Conservation (phyloP, 2,113 vertebrate genomes). For the Rana temporaria region DNA sequence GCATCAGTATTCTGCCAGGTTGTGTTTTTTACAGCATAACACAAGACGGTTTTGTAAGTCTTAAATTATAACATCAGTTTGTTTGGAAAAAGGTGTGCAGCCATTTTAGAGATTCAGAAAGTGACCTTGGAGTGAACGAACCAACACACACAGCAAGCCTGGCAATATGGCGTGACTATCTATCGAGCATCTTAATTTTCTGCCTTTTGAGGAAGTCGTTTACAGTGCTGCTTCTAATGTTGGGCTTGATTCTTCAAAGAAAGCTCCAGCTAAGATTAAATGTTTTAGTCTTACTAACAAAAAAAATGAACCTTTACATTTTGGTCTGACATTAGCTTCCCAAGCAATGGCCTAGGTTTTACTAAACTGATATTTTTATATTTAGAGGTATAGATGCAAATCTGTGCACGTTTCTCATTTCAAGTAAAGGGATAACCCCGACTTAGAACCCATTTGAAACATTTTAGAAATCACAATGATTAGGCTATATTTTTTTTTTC, state of each 20-base stretch:
- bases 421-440: too few species aligned
- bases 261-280: neutral
- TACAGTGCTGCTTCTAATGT: neutral
- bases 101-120: slow-evolving; percentile 18
- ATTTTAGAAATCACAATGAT: too few species aligned
- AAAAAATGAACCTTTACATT: too few species aligned
- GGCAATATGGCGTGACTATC: neutral
- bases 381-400: too few species aligned
- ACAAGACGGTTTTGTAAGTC: neutral
- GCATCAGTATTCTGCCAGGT: slow-evolving; percentile 14
- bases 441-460: too few species aligned
- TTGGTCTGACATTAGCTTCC: too few species aligned
- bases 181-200: neutral
- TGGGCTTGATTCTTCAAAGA: neutral
- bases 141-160: neutral
- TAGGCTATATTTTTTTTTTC: too few species aligned
- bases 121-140: slow-evolving; percentile 38
- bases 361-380: too few species aligned
- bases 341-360: too few species aligned
- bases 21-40: slow-evolving; percentile 2
- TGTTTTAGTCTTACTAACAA: too few species aligned
- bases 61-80: slow-evolving; percentile 19
- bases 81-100: slow-evolving; percentile 2
- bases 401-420: too few species aligned
- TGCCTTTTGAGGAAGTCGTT: neutral